Evolutionary conservation across 2,797 vertebrate genomes (phyloP).

Genomic region (Peromyscus attwateri): DNA sequence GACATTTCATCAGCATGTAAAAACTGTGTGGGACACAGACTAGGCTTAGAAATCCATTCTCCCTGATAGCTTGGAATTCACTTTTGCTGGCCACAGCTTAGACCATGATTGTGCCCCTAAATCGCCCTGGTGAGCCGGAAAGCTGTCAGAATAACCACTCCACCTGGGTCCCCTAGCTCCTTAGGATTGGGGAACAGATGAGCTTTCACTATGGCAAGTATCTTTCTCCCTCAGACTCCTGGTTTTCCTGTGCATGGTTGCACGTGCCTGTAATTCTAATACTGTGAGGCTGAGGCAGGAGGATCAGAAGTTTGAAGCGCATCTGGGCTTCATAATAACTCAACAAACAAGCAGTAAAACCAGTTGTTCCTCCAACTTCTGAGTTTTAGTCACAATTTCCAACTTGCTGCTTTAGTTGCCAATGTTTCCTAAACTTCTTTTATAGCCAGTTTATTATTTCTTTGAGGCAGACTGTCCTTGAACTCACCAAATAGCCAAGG

Average conservation of each 20-base stretch:
- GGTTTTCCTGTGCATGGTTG: background rate
- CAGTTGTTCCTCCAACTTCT: background rate
- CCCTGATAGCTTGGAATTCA: slow-evolving; percentile 38
- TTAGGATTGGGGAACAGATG: background rate
- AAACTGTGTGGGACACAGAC: background rate
- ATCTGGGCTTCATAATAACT: background rate
- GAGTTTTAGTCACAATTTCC: background rate
- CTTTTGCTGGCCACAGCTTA: background rate
- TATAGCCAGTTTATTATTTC: background rate
- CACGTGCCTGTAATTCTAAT: background rate
- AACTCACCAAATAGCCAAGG: background rate
- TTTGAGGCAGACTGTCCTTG: background rate
- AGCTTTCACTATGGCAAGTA: background rate
- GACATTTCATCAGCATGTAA: slow-evolving; percentile 1
- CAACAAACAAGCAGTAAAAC: background rate
- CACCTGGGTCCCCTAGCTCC: background rate
- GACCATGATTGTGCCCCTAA: background rate
- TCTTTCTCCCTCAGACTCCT: background rate
- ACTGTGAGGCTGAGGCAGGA: background rate
- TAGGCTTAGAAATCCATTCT: background rate
- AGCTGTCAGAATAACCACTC: background rate
- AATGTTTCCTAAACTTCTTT: background rate
- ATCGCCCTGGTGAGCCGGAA: background rate
- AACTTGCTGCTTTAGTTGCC: background rate
- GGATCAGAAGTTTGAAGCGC: background rate